Conservation (phyloP, 2,113 vertebrate genomes). For the Castor canadensis region DNA sequence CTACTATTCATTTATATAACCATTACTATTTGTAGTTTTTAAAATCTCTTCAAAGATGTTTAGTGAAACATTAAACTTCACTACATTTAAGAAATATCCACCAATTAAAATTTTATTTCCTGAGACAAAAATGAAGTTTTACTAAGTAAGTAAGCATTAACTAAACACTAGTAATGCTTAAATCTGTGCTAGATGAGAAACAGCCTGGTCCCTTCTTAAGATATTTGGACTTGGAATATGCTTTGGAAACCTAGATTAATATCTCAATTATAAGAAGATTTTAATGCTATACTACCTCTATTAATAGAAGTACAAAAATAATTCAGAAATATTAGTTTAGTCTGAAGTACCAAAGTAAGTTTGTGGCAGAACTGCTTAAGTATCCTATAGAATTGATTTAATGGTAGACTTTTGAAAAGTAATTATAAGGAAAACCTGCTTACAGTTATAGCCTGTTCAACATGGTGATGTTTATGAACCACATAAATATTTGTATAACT, state of each 20-base stretch:
- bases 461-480: slow-evolving; percentile 35
- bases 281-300: neutral
- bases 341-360: slow-evolving; percentile 46
- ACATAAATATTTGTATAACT: neutral
- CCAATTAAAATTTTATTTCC: neutral
- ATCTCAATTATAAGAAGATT: slow-evolving; percentile 20
- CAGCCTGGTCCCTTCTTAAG: neutral
- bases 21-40: neutral
- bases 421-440: slow-evolving; percentile 47
- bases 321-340: slow-evolving; percentile 27
- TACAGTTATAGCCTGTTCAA: neutral
- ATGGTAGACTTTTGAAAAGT: slow-evolving; percentile 8
- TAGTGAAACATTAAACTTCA: slow-evolving; percentile 48
- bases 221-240: neutral
- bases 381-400: slow-evolving; percentile 24
- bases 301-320: slow-evolving; percentile 30
- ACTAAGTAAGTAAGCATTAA: slow-evolving; percentile 31
- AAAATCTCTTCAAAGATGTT: slow-evolving; percentile 38
- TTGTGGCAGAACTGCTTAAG: neutral
- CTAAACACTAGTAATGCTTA: slow-evolving; percentile 3
- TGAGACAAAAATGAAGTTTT: slow-evolving; percentile 34
- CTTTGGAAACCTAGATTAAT: slow-evolving; percentile 24
- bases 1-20: slow-evolving; percentile 5
- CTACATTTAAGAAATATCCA: slow-evolving; percentile 25
- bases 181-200: slow-evolving; percentile 41